phyloP scores from a whole-genome alignment of 2,797 vertebrate species.

The Heteromormyrus szaboi region DNA sequence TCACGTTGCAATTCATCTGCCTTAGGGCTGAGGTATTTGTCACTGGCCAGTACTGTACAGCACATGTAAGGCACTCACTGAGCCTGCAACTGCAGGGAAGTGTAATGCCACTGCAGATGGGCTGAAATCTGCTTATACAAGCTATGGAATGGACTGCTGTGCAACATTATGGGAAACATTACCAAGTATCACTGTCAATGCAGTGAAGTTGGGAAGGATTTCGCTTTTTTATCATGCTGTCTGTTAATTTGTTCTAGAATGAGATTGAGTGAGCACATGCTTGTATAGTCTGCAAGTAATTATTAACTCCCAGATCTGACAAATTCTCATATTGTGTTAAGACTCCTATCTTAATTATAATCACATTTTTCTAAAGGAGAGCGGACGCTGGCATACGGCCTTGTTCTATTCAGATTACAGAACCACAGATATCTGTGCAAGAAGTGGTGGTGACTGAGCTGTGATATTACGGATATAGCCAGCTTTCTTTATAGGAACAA shows the following conservation, averaged over 20 bases:
- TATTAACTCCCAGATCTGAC: conserved; percentile 45
- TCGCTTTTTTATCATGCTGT: conserved; percentile 39
- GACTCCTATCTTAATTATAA: conserved; percentile 63
- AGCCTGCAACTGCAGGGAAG: conserved; percentile 32
- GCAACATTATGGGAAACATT: conserved; percentile 31
- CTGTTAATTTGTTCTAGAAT: conserved; percentile 4
- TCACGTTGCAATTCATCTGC: conserved; percentile 62
- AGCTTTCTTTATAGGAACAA: conserved; percentile 8
- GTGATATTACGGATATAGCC: background rate
- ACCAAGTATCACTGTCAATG: conserved; percentile 43
- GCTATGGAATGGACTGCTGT: conserved; percentile 50
- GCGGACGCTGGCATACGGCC: conserved; percentile 43
- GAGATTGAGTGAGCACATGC: conserved; percentile 40
- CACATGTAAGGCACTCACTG: conserved; percentile 34
- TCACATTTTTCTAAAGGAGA: conserved; percentile 57
- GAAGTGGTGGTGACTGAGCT: conserved; percentile 40
- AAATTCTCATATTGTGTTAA: conserved; percentile 45
- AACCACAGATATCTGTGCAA: conserved; percentile 46
- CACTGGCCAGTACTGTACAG: conserved; percentile 31
- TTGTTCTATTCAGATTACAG: conserved; percentile 59
- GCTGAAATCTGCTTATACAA: conserved; percentile 56
- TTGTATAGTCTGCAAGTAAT: conserved; percentile 51
- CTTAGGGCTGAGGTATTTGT: conserved; percentile 53
- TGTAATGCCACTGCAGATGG: conserved; percentile 21
- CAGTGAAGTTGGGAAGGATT: conserved; percentile 28